Evolutionary conservation across 2,888 invertebrate genomes (phyloP), one percentile per base, ranked within the genome.

Genomic region (Alviniconcha strummeri): DNA sequence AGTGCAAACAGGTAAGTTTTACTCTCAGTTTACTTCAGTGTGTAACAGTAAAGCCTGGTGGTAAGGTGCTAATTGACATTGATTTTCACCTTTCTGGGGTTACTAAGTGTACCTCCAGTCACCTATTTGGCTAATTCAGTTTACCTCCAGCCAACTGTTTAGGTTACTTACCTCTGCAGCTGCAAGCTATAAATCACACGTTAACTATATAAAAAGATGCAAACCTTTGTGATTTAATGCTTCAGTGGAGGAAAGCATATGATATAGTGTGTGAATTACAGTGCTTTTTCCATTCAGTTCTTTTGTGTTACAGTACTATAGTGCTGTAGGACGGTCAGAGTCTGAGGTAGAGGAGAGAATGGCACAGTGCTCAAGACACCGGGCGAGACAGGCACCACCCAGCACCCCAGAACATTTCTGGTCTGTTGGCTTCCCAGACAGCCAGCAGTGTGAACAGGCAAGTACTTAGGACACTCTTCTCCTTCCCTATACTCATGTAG

Each of bases 321-420:
- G 87, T 56, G 87, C 88, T 15, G 84, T 89, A 36, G 91, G 90
- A 8, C 77, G 91, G 64, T 86, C 89, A 64, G 92, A 91, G 9
- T 91, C 89, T 36, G 91, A 93, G 81, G 87, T 90, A 8, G 82
- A 87, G 75, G 82, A 89, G 76, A 88, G 91, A 74, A 91, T 93
- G 87, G 89, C 91, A 84, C 81, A 88, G 4, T 92, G 91, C 84
- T 93, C 93, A 60, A 88, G 92, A 56, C 94, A 94, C 86, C 85
- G 92, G 56, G 92, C 92, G 1, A 86, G 89, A 77, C 91, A 91
- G 81, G 87, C 86, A 0, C 90, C 92, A 2, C 92, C 93, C 0
- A 85, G 86, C 81, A 93, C 94, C 7, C 94, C 94, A 2, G 91
- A 92, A 60, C 92, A 93, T 87, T 93, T 91, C 90, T 94, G 94